Base-by-base conservation (phyloP, 1,140 invertebrate species). In the Linepithema humile region DNA sequence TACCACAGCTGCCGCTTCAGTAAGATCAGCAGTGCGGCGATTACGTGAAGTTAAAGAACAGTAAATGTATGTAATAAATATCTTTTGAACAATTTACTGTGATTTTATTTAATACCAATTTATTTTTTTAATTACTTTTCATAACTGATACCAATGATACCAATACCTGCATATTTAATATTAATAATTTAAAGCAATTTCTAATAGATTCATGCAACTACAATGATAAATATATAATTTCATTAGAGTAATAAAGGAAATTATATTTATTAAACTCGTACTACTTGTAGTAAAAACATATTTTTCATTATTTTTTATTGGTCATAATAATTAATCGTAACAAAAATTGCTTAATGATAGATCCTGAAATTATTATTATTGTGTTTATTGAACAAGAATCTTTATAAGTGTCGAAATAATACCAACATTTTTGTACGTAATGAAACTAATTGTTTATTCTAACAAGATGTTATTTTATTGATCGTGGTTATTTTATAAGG, bases 11-110 rank as follows among this genome's bases (percentile, higher is more conserved):
- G 99, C 98, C 77, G 98, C 98, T 60, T 99, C 98, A 82, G 98
- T 99, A 82, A 96, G 99, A 92, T 99, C 98, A 88, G 98, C 99
- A 87, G 98, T 99, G 75, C 96, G 99, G 93, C 97, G 99, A 95
- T 96, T 99, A 89, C 97, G 98, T 93, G 99, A 99, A 97, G 97
- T 99, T 94, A 99, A 99, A 94, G 98, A 99, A 95, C 96, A 96
- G 88, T 97, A 97, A 96, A 83, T 87, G 65, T 88, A 80, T 72
- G n/a, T 75, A 89, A 85, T 90, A 73, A 89, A 87, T 87, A 83
- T 55, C 57, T 89, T 80, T 29, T 74, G 26, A 55, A 78, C 45
- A 35, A 78, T 45, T 43, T 55, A 60, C 3, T 53, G 50, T 69
- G 62, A 43, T 57, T 59, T 84, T 50, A 32, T 60, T 82, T 60